Evolutionary conservation across 2,888 invertebrate genomes (phyloP), one percentile per base, ranked within the genome.

Genomic region (Desoria tigrina): DNA sequence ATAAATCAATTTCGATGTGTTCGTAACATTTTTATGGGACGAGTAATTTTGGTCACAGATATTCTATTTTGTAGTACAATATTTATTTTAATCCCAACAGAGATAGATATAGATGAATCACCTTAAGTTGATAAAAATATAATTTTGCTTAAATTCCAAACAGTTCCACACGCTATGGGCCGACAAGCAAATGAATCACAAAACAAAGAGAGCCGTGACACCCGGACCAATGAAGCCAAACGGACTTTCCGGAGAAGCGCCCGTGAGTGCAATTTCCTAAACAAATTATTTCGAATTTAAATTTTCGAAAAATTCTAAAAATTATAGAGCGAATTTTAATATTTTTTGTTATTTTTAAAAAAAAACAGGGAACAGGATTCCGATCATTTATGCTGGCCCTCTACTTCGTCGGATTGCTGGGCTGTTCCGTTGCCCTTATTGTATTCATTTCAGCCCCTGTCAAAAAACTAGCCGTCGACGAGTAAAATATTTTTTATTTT

Each of bases 321-420:
- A n/a, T n/a, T n/a, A n/a, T n/a, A n/a, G n/a, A n/a, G n/a, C n/a
- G n/a, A n/a, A n/a, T n/a, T n/a, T n/a, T n/a, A n/a, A n/a, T n/a
- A n/a, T n/a, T n/a, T n/a, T n/a, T n/a, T n/a, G n/a, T n/a, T n/a
- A 59, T n/a, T n/a, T n/a, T n/a, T n/a, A n/a, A n/a, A 1, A n/a
- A n/a, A 77, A 84, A 81, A 60, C 85, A 94, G 93, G 89, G 88
- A 79, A 85, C 88, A 2, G 84, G 85, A 58, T 86, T 91, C 81
- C 85, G 94, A 76, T 90, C 90, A 78, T 84, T 87, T 61, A 82
- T 92, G 60, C 84, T 95, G 50, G 87, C 86, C n/a, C 79, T 94
- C 42, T 94, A 94, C 80, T 84, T 88, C 42, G 82, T 92, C 0
- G 84, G 90, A 54, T 83, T 91, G 63, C 78, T 86, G 18, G 81